These are phyloP conservation scores for Aphidius gifuensis DNA, from an alignment of 1,140 invertebrate genomes.

Conservation along the genomic window DNA sequence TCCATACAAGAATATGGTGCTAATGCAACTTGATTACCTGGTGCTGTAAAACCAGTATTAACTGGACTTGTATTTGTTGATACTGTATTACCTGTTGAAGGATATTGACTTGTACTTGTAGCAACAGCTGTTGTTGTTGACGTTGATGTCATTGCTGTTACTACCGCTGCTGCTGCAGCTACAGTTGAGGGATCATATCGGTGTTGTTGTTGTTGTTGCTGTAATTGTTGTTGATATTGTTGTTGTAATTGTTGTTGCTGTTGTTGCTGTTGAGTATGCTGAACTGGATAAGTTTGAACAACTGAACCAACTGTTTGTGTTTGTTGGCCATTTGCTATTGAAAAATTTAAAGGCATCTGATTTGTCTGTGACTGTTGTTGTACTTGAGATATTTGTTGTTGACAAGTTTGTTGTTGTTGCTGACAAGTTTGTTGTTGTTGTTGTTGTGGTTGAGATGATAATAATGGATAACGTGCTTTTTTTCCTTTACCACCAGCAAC, in stretches of 20 bases:
- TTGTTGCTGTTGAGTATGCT: too few relatives aligned
- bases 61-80: constrained; percentile 29
- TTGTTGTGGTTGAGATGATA: constrained; percentile 45
- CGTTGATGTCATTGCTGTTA: too few relatives aligned
- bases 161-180: too few relatives aligned
- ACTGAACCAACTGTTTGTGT: constrained; percentile 32
- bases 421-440: constrained; percentile 26
- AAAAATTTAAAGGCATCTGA: constrained; percentile 48
- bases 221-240: too few relatives aligned
- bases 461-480: constrained; percentile 49
- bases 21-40: constrained; percentile 37
- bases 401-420: constrained; percentile 28
- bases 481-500: constrained; percentile 44
- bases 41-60: constrained; percentile 27
- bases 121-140: too few relatives aligned
- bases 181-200: too few relatives aligned
- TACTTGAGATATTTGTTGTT: constrained; percentile 27
- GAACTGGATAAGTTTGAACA: constrained; percentile 33
- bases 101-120: too few relatives aligned
- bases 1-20: constrained; percentile 70
- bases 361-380: constrained; percentile 49
- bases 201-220: too few relatives aligned
- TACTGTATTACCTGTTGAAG: background rate
- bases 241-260: too few relatives aligned
- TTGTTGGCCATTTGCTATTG: too few relatives aligned